Evolutionary conservation across 2,888 invertebrate species (phyloP), one percentile per base, ranked within the genome.

Genomic region (Auanema sp.): DNA sequence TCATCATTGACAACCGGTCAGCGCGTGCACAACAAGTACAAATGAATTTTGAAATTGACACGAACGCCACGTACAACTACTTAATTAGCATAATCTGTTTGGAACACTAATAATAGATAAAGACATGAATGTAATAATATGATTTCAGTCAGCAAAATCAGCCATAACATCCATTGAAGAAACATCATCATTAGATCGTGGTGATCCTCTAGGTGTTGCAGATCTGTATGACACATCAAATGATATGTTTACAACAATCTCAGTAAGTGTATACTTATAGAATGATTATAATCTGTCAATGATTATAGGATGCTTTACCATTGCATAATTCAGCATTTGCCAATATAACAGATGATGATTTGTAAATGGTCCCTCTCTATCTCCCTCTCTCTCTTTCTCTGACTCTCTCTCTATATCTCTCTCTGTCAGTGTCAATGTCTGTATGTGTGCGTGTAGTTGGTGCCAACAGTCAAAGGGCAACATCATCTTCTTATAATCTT

Each of bases 301-400:
- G 8, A 58, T 66, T 74, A 60, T 64, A 77, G 77, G 74, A 79
- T 49, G 70, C 66, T 58, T 73, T 79, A 67, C 78, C 79, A 11
- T 73, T 70, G 33, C 64, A 75, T 41, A 69, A 79, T 49, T 75
- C 76, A 25, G 68, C 72, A 16, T 96, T 95, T 84, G 92, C 93
- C 85, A 92, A 92, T 56, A 94, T 96, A 75, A 93, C 93, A 3
- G 95, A 96, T 83, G 95, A 94, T 79, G 95, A 95, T 79, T 84
- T 88, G 70, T 88, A 82, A 84, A 18, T 60, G 8, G 3, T 58
- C 23, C 21, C 33, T 47, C 40, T 58, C 21, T 16, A 53, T 14
- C n/a, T 43, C 43, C 12, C 43, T n/a, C n/a, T n/a, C n/a, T n/a
- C n/a, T n/a, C n/a, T n/a, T n/a, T n/a, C n/a, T n/a, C n/a, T n/a